Conservation (phyloP, 1,140 invertebrate species). For the Penaeus chinensis region DNA sequence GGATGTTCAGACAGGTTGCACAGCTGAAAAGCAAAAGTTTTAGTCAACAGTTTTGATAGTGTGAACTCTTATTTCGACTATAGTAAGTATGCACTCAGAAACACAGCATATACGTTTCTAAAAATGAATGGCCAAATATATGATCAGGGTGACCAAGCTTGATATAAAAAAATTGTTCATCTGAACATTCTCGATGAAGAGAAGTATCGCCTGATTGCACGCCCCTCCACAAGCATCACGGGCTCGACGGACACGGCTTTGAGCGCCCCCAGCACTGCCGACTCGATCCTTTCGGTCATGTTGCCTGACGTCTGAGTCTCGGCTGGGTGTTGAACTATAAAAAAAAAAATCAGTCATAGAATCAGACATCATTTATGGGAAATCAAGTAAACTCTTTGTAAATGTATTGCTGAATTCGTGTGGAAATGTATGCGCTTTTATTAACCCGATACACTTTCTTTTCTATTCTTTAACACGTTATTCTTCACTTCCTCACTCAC, state of each 20-base stretch:
- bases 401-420: no score
- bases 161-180: conserved; percentile 18
- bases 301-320: no score
- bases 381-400: no score
- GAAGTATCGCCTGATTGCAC: conserved; percentile 19
- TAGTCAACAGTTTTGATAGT: background rate
- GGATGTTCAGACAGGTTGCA: conserved; percentile 41
- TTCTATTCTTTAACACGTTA: no score
- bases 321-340: no score
- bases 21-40: background rate
- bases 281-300: no score
- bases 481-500: no score
- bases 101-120: background rate
- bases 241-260: background rate
- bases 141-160: background rate
- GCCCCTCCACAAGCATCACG: conserved; percentile 14
- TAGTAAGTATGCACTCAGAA: background rate
- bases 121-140: background rate
- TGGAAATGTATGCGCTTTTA: no score
- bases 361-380: no score
- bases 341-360: no score
- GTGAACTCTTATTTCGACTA: background rate
- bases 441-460: no score
- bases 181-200: conserved; percentile 17
- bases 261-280: background rate